phyloP scores from a whole-genome alignment of 2,888 invertebrate genomes.

The Papilio elwesi region DNA sequence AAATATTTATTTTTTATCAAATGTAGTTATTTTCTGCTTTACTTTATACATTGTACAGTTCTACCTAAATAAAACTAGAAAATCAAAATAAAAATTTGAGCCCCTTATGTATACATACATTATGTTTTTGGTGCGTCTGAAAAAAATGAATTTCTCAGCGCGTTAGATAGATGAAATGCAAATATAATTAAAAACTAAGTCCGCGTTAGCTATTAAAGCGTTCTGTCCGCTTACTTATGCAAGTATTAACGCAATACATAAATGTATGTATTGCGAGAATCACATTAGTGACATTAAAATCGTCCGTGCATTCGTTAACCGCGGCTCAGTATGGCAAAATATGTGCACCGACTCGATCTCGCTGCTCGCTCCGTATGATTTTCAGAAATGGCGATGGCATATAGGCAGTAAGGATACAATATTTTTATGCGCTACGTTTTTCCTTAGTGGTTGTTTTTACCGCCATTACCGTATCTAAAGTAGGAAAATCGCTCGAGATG shows the following conservation, averaged over 20 bases:
- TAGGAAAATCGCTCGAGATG: constrained; percentile 81
- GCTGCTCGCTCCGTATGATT: constrained; percentile 81
- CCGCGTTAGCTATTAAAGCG: constrained; percentile 46
- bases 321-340: constrained; percentile 78
- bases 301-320: constrained; percentile 79
- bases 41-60: background rate
- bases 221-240: constrained; percentile 53
- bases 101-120: background rate
- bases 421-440: constrained; percentile 81
- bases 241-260: constrained; percentile 65
- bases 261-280: constrained; percentile 74
- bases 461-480: constrained; percentile 80
- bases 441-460: constrained; percentile 76
- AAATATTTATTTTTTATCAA: background rate
- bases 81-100: constrained; percentile 1
- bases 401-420: constrained; percentile 80
- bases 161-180: constrained; percentile 36
- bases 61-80: constrained; percentile 3
- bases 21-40: no score
- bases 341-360: constrained; percentile 74
- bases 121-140: constrained; percentile 1
- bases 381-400: constrained; percentile 81
- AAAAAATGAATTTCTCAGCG: constrained; percentile 25
- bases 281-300: constrained; percentile 80
- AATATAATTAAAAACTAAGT: constrained; percentile 39